These are phyloP conservation scores for Pseudorasbora parva DNA, from an alignment of 2,113 vertebrate genomes.

Conservation along the genomic window DNA sequence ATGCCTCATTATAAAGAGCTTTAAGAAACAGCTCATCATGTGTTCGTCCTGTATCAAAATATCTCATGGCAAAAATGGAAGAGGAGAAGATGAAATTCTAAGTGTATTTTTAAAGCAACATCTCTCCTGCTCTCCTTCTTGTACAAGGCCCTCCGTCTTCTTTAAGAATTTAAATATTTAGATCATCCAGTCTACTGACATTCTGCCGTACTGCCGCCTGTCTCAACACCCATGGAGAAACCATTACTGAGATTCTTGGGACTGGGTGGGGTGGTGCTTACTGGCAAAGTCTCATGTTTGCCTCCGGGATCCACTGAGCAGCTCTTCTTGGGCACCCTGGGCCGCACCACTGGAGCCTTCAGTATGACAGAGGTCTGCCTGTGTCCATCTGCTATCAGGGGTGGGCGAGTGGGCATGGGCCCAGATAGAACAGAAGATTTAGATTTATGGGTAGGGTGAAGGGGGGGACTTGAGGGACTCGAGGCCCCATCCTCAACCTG, in stretches of 20 bases:
- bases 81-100: conserved; percentile 27
- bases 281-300: conserved; percentile 50
- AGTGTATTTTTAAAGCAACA: conserved; percentile 18
- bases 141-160: conserved; percentile 22
- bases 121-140: background rate
- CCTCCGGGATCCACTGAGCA: conserved; percentile 63
- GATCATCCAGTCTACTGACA: conserved; percentile 64
- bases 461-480: conserved; percentile 2
- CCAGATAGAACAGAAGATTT: conserved; percentile 50
- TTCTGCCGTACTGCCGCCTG: conserved; percentile 62
- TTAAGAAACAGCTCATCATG: conserved; percentile 12
- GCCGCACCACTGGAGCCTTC: conserved; percentile 65
- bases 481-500: conserved; percentile 42
- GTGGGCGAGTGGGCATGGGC: conserved; percentile 65
- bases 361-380: conserved; percentile 70
- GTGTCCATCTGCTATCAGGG: conserved; percentile 69
- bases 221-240: conserved; percentile 65
- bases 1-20: conserved; percentile 8
- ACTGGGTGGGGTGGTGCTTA: conserved; percentile 60
- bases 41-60: conserved; percentile 35
- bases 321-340: conserved; percentile 71
- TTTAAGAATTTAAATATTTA: background rate
- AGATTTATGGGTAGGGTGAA: conserved; percentile 60
- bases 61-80: conserved; percentile 38
- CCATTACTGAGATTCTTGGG: conserved; percentile 77